Conservation (phyloP, 1,140 invertebrate species). For the Orussus abietinus region DNA sequence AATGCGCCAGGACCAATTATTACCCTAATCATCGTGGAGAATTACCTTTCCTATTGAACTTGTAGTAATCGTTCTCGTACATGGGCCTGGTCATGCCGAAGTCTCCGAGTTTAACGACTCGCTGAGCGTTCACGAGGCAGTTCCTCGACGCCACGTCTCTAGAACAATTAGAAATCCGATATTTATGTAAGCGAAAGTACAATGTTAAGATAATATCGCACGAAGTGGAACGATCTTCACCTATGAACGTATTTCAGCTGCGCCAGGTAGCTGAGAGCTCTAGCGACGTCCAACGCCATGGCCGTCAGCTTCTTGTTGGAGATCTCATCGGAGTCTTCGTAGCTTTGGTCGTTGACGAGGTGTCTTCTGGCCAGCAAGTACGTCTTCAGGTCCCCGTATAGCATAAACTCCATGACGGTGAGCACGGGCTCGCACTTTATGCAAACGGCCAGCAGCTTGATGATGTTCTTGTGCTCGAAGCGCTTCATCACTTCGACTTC, state of each 20-base stretch:
- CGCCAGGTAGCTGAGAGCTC: slow-evolving; percentile 78
- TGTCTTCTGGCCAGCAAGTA: slow-evolving; percentile 80
- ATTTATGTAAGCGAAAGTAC: slow-evolving; percentile 1
- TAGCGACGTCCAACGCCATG: slow-evolving; percentile 83
- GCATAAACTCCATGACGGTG: slow-evolving; percentile 91
- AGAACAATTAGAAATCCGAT: slow-evolving; percentile 22
- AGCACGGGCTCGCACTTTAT: slow-evolving; percentile 81
- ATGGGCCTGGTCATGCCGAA: slow-evolving; percentile 90
- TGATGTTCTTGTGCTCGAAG: slow-evolving; percentile 87
- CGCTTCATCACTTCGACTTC: slow-evolving; percentile 91
- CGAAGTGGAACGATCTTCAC: slow-evolving; percentile 29
- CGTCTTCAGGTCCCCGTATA: slow-evolving; percentile 88
- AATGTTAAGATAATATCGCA: slow-evolving; percentile 3
- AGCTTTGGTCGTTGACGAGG: slow-evolving; percentile 66
- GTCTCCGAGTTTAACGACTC: slow-evolving; percentile 84
- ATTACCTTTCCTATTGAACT: slow-evolving; percentile 78
- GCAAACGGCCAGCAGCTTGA: slow-evolving; percentile 81
- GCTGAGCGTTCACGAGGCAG: slow-evolving; percentile 79
- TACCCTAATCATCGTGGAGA: no score
- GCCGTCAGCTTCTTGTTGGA: slow-evolving; percentile 73
- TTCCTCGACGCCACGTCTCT: slow-evolving; percentile 85
- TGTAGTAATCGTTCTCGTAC: slow-evolving; percentile 85
- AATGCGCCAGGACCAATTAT: no score
- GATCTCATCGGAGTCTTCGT: slow-evolving; percentile 69
- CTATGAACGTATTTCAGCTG: slow-evolving; percentile 78